Evolutionary conservation across 2,113 vertebrate species (phyloP).

Genomic region (Chloropsis hardwickii): DNA sequence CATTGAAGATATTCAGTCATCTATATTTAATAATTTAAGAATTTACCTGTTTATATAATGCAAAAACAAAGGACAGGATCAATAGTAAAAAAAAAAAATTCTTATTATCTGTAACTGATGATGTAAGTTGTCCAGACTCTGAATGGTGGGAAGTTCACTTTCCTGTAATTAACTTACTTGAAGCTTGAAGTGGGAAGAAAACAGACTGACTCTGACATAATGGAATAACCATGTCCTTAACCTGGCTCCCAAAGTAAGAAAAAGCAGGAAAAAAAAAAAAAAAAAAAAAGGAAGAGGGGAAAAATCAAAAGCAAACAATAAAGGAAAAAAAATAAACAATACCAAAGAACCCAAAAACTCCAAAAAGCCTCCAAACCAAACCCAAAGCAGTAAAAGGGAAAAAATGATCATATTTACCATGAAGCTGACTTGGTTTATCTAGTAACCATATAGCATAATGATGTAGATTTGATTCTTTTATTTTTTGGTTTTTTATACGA

Average conservation of each 20-base stretch:
- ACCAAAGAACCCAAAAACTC: fast-evolving
- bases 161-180: neutral
- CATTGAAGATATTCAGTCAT: neutral
- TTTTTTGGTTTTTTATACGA: neutral
- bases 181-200: neutral
- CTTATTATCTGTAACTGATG: neutral
- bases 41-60: neutral
- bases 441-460: neutral
- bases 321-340: too few species aligned
- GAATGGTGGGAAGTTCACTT: neutral
- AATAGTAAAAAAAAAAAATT: neutral
- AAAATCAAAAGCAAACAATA: too few species aligned
- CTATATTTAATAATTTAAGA: neutral
- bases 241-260: neutral
- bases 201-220: too few species aligned
- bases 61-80: neutral
- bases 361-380: neutral
- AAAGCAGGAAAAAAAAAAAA: fast-evolving
- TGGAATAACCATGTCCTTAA: neutral
- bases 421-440: neutral
- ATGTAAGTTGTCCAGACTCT: fast-evolving
- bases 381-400: neutral
- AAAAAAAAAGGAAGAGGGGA: too few species aligned
- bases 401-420: neutral
- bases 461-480: neutral